Percentiles rank a stretch among this genome's conserved stretches.
phyloP scores from a whole-genome alignment of 2,797 vertebrate genomes.

The Nannoperca australis region DNA sequence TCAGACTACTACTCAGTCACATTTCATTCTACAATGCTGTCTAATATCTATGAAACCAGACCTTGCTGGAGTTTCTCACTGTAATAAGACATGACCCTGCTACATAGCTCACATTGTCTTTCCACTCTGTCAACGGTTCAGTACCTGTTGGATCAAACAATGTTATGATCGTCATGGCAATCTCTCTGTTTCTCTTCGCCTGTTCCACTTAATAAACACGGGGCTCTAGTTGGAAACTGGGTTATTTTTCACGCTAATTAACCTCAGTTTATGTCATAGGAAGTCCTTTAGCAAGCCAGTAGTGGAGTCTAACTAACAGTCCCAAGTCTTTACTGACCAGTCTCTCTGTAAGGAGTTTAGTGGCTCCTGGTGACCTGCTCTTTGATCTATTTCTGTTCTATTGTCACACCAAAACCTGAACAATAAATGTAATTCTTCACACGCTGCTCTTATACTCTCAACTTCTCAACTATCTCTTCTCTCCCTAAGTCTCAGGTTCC shows the following conservation, averaged over 20 bases:
- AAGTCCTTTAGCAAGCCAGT: slow-evolving; percentile 39
- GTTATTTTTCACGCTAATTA: slow-evolving; percentile 55
- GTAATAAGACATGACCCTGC: slow-evolving; percentile 44
- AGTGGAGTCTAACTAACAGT: slow-evolving; percentile 32
- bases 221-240: slow-evolving; percentile 44
- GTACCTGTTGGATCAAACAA: slow-evolving; percentile 42
- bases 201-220: slow-evolving; percentile 40
- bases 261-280: slow-evolving; percentile 41
- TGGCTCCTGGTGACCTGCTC: slow-evolving; percentile 57
- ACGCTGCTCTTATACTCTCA: slow-evolving; percentile 73
- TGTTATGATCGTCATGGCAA: slow-evolving; percentile 22
- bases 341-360: slow-evolving; percentile 40
- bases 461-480: slow-evolving; percentile 80
- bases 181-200: slow-evolving; percentile 18
- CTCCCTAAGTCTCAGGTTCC: slow-evolving; percentile 76
- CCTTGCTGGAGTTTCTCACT: slow-evolving; percentile 47
- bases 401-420: slow-evolving; percentile 66
- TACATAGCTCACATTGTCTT: slow-evolving; percentile 27
- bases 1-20: slow-evolving; percentile 44
- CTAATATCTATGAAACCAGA: slow-evolving; percentile 64
- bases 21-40: slow-evolving; percentile 51
- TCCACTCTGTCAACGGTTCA: slow-evolving; percentile 26
- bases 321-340: slow-evolving; percentile 36
- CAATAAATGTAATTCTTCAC: slow-evolving; percentile 79
- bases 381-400: slow-evolving; percentile 73